phyloP scores from a whole-genome alignment of 2,113 vertebrate species.

The Meles meles region DNA sequence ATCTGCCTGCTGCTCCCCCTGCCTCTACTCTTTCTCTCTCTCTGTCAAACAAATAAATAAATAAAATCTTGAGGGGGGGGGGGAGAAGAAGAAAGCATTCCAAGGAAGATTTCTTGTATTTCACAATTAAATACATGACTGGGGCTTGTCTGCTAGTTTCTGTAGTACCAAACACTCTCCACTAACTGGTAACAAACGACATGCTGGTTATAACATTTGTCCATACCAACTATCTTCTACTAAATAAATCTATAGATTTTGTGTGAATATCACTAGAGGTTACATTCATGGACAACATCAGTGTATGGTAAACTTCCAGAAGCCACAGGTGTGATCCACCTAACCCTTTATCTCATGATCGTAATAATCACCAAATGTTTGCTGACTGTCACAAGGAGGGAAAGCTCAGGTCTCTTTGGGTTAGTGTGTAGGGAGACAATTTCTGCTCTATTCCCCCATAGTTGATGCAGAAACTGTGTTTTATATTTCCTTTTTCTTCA shows the following conservation, averaged over 20 bases:
- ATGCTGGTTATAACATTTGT: not conserved
- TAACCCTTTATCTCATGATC: not conserved
- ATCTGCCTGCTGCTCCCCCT: not conserved
- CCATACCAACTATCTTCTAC: not conserved
- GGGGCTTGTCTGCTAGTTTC: not conserved
- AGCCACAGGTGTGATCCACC: not conserved
- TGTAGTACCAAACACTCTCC: not conserved
- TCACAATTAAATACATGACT: not conserved
- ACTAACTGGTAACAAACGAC: slow-evolving; percentile 19
- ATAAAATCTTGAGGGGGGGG: not conserved
- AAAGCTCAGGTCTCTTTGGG: not conserved
- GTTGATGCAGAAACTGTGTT: slow-evolving; percentile 9
- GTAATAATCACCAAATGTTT: not conserved
- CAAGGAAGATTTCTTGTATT: not conserved
- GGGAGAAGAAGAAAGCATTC: not conserved
- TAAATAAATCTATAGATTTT: not conserved
- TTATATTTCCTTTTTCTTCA: not conserved
- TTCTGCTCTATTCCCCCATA: slow-evolving; percentile 16
- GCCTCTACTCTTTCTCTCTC: not conserved
- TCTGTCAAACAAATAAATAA: not conserved
- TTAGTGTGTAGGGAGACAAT: not conserved
- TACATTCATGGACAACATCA: not conserved
- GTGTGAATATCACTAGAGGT: not conserved
- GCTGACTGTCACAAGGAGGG: not conserved
- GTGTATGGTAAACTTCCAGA: not conserved